phyloP scores from a whole-genome alignment of 2,888 invertebrate genomes.

The Cantharis rufa region DNA sequence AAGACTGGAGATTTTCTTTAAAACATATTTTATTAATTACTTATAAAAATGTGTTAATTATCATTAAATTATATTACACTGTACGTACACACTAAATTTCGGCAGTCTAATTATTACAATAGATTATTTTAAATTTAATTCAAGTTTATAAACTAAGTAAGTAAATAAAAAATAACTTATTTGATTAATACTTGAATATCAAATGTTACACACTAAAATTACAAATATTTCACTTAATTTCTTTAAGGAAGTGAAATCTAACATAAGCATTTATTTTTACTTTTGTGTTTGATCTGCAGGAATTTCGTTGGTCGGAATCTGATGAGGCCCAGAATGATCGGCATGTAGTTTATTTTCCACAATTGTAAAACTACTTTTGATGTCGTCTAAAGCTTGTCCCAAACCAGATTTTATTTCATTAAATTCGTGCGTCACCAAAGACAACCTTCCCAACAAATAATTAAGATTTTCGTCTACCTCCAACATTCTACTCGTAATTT shows the following conservation, averaged over 20 bases:
- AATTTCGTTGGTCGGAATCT: conserved; percentile 49
- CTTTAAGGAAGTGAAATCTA: neutral
- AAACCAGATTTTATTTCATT: conserved; percentile 78
- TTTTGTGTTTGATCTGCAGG: neutral
- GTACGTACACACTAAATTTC: neutral
- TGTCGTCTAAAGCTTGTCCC: conserved; percentile 71
- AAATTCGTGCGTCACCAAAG: conserved; percentile 83
- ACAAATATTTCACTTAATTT: neutral
- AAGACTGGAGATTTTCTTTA: too few relatives aligned
- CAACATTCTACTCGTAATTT: conserved; percentile 75
- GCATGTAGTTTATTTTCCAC: conserved; percentile 63
- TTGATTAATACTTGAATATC: neutral
- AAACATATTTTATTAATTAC: neutral
- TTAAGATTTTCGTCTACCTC: conserved; percentile 84
- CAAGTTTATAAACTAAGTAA: neutral
- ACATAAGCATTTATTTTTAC: neutral
- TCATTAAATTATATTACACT: neutral
- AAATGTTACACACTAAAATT: neutral
- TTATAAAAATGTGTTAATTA: neutral
- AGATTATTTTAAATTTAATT: neutral
- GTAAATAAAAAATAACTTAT: neutral
- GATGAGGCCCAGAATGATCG: conserved; percentile 65
- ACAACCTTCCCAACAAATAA: conserved; percentile 76
- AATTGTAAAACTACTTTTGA: conserved; percentile 67
- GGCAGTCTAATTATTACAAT: neutral